Base-by-base conservation (phyloP, 1,140 invertebrate species). In the Armadillidium nasatum region DNA sequence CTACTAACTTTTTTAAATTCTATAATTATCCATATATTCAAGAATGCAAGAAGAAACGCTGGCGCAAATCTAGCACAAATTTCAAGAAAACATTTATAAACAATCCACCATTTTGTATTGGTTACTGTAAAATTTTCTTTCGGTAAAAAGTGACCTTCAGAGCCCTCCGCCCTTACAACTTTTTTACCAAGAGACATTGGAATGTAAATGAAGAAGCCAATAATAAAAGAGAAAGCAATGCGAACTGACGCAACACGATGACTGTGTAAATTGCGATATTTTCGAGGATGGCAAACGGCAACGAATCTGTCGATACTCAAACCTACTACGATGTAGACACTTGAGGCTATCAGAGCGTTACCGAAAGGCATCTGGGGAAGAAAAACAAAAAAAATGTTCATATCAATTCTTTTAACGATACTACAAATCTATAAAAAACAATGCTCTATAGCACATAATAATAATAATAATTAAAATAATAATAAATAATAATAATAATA, bases 271-370 rank as follows among this genome's bases (percentile, higher is more conserved):
- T 83, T 83, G 50, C 83, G 83, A 73, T 85, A 86, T 50, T 84
- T 82, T 0, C 83, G 83, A 9, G 86, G 85, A 43, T 84, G 80
- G 75, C 85, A 86, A 7, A 86, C 85, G 1, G 85, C 85, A 4
- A 84, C 83, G 77, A 85, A 86, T 4, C 86, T 82, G 73, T 86
- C 86, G 67, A 86, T 83, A 9, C 85, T 86, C 4, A 86, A 82
- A n/a, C 85, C 85, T 7, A 86, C 84, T 0, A 86, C 85, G 70
- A 86, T 83, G 78, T 86, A 86, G 9, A 86, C 85, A 75, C 83
- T 84, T 33, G 83, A 83, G n/a, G 85, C 86, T 84, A 86, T 86
- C 71, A 85, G 84, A 0, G 83, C 83, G 78, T 86, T 86, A 11
- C 84, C 83, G 10, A 85, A 70, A 0, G 85, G 82, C 21, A 86